phyloP scores from a whole-genome alignment of 1,140 invertebrate genomes.

The Marisa cornuarietis region DNA sequence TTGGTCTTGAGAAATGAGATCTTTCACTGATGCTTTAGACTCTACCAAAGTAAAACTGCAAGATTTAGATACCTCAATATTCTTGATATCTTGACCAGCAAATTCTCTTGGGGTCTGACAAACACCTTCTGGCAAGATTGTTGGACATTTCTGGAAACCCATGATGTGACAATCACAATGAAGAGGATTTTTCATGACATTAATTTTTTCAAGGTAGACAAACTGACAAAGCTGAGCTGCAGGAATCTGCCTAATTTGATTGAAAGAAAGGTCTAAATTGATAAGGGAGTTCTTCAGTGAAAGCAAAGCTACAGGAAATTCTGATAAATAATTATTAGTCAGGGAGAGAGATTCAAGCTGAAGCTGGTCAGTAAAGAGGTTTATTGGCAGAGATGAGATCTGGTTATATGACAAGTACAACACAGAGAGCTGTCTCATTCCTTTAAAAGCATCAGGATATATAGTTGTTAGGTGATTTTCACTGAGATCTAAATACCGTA shows the following conservation, averaged over 20 bases:
- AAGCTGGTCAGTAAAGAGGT: slow-evolving; percentile 18
- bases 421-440: slow-evolving; percentile 10
- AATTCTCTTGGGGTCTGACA: slow-evolving; percentile 16
- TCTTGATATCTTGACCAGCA: background rate
- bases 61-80: background rate
- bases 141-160: slow-evolving; percentile 5
- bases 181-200: slow-evolving; percentile 9
- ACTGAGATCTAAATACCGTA: slow-evolving; percentile 23
- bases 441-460: slow-evolving; percentile 11
- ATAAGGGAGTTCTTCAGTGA: slow-evolving; percentile 8
- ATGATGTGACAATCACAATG: slow-evolving; percentile 25
- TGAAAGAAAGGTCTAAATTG: slow-evolving; percentile 19
- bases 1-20: background rate
- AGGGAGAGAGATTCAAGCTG: slow-evolving; percentile 20
- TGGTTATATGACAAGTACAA: slow-evolving; percentile 22
- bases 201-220: slow-evolving; percentile 13
- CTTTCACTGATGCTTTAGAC: background rate
- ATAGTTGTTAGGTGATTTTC: slow-evolving; percentile 20
- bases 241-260: slow-evolving; percentile 14
- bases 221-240: slow-evolving; percentile 10
- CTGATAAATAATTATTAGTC: slow-evolving; percentile 19
- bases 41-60: background rate
- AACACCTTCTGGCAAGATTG: slow-evolving; percentile 7
- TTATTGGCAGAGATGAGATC: slow-evolving; percentile 19
- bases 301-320: slow-evolving; percentile 20